Base-by-base conservation (phyloP, 2,888 invertebrate genomes). In the Crocallis elinguaria region DNA sequence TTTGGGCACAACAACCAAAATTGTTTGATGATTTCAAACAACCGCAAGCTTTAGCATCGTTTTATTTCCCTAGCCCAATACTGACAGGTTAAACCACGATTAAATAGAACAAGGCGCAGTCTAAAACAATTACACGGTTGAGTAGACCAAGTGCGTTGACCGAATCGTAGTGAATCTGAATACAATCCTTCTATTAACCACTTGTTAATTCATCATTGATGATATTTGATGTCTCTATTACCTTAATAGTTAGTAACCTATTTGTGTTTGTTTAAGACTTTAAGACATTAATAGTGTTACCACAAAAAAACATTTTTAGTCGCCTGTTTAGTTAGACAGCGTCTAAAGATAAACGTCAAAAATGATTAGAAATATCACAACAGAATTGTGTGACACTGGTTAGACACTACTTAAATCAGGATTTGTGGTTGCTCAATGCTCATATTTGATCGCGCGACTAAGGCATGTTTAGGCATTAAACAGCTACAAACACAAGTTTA, bases 51-150 rank as follows among this genome's bases (percentile, higher is more conserved):
- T 17, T 25, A 36, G 12, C 35, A 21, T 11, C 38, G 49, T 37
- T 51, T 54, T 48, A 62, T 41, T 64, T 57, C 37, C 49, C 55
- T 53, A 61, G 12, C 29, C 41, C 60, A 57, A 50, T 56, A 62
- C 64, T 61, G 60, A 51, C 66, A 62, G 66, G 66, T 69, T 66
- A 63, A 56, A 60, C 59, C 55, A n/a, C n/a, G n/a, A n/a, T n/a
- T n/a, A n/a, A n/a, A n/a, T n/a, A 51, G 45, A 64, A 59, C 50
- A 62, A 65, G 68, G 57, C 69, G 57, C 61, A 69, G 68, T 64
- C 62, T 51, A 50, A 55, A 71, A 64, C 68, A 75, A 84, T 85
- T 84, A 77, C 75, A 81, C 69, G 85, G 71, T 84, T 70, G 82
- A 83, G 78, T 85, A 77, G 67, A 61, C 65, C 71, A 71, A 67